Conservation (phyloP, 2,113 vertebrate genomes). For the Hyperoodon ampullatus region DNA sequence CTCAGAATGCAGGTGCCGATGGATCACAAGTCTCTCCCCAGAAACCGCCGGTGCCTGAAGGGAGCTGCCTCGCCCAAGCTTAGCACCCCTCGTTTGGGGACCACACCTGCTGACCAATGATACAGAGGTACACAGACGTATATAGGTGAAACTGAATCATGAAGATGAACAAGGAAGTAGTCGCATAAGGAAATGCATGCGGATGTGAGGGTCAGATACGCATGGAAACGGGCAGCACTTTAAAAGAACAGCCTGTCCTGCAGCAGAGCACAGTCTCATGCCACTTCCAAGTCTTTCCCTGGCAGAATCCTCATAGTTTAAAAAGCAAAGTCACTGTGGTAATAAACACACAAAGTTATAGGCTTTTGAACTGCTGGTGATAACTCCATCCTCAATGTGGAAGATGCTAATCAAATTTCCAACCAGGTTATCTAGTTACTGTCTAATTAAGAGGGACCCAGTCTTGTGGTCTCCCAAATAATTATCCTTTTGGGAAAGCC, state of each 20-base stretch:
- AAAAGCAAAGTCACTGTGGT: constrained; percentile 36
- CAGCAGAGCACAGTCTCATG: not conserved
- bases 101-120: not conserved
- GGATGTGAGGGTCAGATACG: not conserved
- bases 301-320: not conserved
- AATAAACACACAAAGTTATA: constrained; percentile 23
- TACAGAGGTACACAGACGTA: not conserved
- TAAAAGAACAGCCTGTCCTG: not conserved
- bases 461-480: not conserved
- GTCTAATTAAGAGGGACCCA: not conserved
- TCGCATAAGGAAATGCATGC: not conserved
- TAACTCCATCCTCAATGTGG: not conserved
- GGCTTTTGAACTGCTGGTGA: not conserved
- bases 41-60: not conserved
- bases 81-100: not conserved
- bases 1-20: not conserved
- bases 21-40: not conserved
- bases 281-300: not conserved
- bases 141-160: rapidly evolving
- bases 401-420: constrained; percentile 37
- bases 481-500: not conserved
- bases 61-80: not conserved
- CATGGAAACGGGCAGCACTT: not conserved
- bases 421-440: not conserved
- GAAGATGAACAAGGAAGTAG: not conserved